Base-by-base conservation (phyloP, 2,888 invertebrate genomes). In the Proisotoma minuta region DNA sequence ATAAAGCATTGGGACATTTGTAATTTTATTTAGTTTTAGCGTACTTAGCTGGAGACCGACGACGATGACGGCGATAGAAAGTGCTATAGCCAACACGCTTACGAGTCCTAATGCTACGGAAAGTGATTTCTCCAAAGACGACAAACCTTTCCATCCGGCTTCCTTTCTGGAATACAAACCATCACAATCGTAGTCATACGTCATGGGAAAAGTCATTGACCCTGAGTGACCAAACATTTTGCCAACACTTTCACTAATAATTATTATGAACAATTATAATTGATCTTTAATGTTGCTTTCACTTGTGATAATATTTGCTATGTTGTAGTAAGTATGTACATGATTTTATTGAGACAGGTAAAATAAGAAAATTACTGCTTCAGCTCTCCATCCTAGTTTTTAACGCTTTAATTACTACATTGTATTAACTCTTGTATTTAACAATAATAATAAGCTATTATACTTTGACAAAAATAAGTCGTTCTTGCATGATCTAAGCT, bases 151-250 rank as follows among this genome's bases (percentile, higher is more conserved):
- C 67, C 67, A 67, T 50, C 64, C 64, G 43, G 54, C 52, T 26
- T 59, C 50, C 23, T 56, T 49, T 20, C 54, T 52, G 29, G 51
- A 47, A 60, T 29, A 62, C 29, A 50, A 57, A 54, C 62, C 58
- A 57, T 68, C 61, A 56, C 27, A 52, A 40, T 65, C 62, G 57
- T 68, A 68, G 29, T 68, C 68, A 54, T 68, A 68, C 15, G 60
- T 56, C 68, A 68, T 68, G 23, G 68, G 68, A 43, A 68, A 65
- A 43, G 59, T 65, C 57, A 68, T 60, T 22, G 68, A 68, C 18
- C 68, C 68, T 5, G 60, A 51, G 3, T 59, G 59, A 27, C 65
- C 65, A 57, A 63, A 49, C 50, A 68, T 61, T 62, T 59, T 63
- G 27, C 57, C 53, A 23, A 23, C 57, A 47, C n/a, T 47, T 29